These are phyloP conservation scores for Columba livia DNA, from an alignment of 2,113 vertebrate genomes.

Conservation along the genomic window DNA sequence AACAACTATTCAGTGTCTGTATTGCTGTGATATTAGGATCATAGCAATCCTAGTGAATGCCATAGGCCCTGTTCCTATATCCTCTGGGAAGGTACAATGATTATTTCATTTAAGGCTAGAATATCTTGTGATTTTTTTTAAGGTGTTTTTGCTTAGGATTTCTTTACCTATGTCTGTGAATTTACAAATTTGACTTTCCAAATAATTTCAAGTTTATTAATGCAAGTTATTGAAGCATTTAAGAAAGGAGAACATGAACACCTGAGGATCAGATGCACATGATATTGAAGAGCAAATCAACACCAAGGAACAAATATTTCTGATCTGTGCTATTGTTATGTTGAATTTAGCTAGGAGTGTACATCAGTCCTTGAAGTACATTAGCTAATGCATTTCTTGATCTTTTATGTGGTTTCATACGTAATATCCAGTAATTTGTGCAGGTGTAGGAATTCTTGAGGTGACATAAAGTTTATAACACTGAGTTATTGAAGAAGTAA, in stretches of 20 bases:
- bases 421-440: background rate
- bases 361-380: background rate
- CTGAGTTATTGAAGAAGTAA: background rate
- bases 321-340: background rate
- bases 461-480: background rate
- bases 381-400: background rate
- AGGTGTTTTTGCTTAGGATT: background rate
- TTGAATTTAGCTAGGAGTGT: background rate
- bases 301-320: background rate
- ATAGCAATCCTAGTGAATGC: background rate
- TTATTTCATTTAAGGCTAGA: background rate
- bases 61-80: background rate
- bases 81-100: fast-evolving
- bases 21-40: background rate
- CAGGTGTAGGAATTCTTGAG: background rate
- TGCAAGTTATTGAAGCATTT: background rate
- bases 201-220: background rate
- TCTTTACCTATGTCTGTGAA: background rate
- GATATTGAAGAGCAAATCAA: background rate
- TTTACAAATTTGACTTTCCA: background rate
- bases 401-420: background rate
- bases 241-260: background rate
- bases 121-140: background rate
- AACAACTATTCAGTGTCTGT: background rate
- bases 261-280: background rate